Percentiles rank a stretch among this genome's conserved stretches.
Evolutionary conservation across 2,113 vertebrate species (phyloP).

Genomic region (Apodemus speciosus): DNA sequence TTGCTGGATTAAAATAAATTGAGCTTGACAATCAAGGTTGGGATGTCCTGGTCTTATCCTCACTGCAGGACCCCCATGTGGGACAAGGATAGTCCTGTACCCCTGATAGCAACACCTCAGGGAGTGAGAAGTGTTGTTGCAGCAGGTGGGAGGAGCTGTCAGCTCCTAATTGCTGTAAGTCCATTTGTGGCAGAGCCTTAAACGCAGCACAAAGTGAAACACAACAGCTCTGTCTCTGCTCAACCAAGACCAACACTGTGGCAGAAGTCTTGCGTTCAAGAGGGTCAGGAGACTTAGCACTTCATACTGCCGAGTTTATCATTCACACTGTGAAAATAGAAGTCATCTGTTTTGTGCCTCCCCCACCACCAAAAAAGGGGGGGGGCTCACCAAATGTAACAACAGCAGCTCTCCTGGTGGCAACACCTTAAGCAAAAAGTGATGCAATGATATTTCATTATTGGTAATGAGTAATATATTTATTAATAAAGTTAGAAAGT

Average conservation of each 20-base stretch:
- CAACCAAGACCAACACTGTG: background rate
- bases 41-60: background rate
- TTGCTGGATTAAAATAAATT: background rate
- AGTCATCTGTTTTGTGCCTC: background rate
- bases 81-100: background rate
- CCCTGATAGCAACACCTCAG: background rate
- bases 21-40: background rate
- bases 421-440: background rate
- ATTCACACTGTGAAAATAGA: background rate
- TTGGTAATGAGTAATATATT: background rate
- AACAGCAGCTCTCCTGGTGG: background rate
- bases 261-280: background rate
- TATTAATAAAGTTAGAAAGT: background rate
- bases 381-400: background rate
- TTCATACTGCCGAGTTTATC: background rate
- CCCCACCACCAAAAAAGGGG: background rate
- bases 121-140: background rate
- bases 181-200: background rate
- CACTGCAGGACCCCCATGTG: background rate
- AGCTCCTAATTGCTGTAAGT: background rate
- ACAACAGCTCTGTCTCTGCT: background rate
- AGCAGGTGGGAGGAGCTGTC: background rate
- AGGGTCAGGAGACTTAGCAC: background rate
- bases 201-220: conserved; percentile 41
- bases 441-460: background rate